These are phyloP conservation scores for Urocolius indicus DNA, from an alignment of 2,113 vertebrate species.

Conservation along the genomic window DNA sequence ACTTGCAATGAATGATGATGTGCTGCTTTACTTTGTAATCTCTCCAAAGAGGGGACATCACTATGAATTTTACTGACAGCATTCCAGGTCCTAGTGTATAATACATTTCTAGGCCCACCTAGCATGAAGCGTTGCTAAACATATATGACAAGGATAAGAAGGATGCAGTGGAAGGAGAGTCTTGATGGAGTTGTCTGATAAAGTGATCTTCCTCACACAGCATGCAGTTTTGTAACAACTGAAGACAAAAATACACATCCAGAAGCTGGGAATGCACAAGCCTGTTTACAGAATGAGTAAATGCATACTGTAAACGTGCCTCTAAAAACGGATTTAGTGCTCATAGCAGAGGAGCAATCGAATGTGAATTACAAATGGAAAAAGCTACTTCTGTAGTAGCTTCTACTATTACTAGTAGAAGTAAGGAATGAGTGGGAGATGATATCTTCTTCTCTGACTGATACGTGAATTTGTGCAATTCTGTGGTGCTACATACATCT, in stretches of 20 bases:
- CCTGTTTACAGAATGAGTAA: not conserved
- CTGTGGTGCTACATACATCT: not conserved
- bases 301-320: not conserved
- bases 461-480: not conserved
- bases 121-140: not conserved
- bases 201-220: not conserved
- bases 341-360: not conserved
- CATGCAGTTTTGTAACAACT: not conserved
- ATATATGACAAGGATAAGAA: not conserved
- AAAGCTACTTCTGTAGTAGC: not conserved
- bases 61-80: not conserved
- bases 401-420: not conserved
- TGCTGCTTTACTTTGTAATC: not conserved
- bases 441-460: not conserved
- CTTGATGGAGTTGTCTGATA: not conserved
- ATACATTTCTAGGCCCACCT: not conserved
- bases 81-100: not conserved
- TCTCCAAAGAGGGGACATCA: not conserved
- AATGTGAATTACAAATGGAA: not conserved
- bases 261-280: not conserved
- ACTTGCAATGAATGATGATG: not conserved
- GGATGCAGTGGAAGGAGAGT: not conserved
- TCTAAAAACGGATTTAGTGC: not conserved
- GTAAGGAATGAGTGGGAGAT: not conserved
- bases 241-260: not conserved